phyloP scores from a whole-genome alignment of 2,113 vertebrate species.

The Salvelinus alpinus region DNA sequence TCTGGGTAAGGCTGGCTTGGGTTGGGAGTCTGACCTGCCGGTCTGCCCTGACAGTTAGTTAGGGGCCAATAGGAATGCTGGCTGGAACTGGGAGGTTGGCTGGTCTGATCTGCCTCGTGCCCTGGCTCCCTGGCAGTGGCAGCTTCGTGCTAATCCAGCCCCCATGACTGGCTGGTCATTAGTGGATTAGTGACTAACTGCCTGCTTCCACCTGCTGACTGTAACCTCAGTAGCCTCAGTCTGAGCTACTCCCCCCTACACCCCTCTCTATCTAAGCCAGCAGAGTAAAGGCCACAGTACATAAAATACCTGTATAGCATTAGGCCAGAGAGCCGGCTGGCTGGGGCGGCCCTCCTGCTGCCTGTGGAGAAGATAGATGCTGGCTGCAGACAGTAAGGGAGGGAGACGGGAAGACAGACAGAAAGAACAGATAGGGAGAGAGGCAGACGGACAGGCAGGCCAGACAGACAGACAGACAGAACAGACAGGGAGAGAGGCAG shows the following conservation, averaged over 20 bases:
- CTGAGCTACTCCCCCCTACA: neutral
- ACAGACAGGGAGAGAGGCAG: too few species aligned
- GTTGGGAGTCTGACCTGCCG: too few species aligned
- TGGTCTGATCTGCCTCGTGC: too few species aligned
- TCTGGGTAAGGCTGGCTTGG: neutral
- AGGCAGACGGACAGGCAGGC: too few species aligned
- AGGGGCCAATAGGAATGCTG: too few species aligned
- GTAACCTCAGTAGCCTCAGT: neutral
- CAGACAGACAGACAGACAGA: too few species aligned
- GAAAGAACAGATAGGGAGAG: too few species aligned
- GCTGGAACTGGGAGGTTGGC: too few species aligned
- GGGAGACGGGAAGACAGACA: too few species aligned
- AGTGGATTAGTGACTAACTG: neutral
- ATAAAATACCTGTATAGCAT: constrained; percentile 3
- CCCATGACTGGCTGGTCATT: neutral
- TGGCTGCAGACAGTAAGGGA: too few species aligned
- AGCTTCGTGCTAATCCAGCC: constrained; percentile 1
- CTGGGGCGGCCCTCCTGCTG: constrained; percentile 37
- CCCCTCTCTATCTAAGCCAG: constrained; percentile 28
- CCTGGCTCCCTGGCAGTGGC: neutral
- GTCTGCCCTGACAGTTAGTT: too few species aligned
- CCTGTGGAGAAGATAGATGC: neutral
- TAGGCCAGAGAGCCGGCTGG: constrained; percentile 47
- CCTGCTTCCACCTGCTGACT: neutral
- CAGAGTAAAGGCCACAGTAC: constrained; percentile 49